Evolutionary conservation across 1,140 invertebrate species (phyloP).

Genomic region (Asbolus verrucosus): DNA sequence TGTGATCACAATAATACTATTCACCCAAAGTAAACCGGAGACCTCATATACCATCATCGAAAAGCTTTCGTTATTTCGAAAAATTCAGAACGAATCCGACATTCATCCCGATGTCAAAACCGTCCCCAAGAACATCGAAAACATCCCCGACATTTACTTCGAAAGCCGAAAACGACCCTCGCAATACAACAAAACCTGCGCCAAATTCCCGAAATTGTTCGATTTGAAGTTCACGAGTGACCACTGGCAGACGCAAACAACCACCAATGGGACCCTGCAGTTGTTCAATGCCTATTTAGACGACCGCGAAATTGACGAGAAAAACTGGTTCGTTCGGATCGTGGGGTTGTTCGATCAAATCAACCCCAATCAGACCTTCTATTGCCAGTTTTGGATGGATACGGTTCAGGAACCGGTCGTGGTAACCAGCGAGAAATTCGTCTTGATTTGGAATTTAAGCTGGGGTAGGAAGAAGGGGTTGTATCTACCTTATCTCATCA

Average conservation of each 20-base stretch:
- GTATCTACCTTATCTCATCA: slow-evolving; percentile 89
- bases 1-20: slow-evolving; percentile 73
- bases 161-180: too few species aligned
- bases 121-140: too few species aligned
- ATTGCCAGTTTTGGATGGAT: slow-evolving; percentile 90
- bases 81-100: too few species aligned
- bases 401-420: slow-evolving; percentile 72
- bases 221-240: slow-evolving; percentile 91
- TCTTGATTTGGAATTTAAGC: slow-evolving; percentile 90
- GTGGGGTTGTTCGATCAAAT: slow-evolving; percentile 90
- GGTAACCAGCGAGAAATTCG: slow-evolving; percentile 84
- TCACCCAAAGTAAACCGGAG: slow-evolving; percentile 90
- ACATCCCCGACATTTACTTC: too few species aligned
- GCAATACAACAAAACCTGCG: slow-evolving; percentile 66
- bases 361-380: slow-evolving; percentile 78
- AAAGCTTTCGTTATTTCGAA: too few species aligned
- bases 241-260: slow-evolving; percentile 86
- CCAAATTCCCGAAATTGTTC: slow-evolving; percentile 83
- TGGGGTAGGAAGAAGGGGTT: slow-evolving; percentile 92
- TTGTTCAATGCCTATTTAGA: slow-evolving; percentile 91
- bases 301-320: slow-evolving; percentile 66
- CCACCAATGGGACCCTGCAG: slow-evolving; percentile 85
- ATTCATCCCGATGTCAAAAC: too few species aligned
- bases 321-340: slow-evolving; percentile 81
- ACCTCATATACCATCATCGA: too few species aligned